Conservation (phyloP, 2,888 invertebrate genomes). For the Noctua fimbriata region DNA sequence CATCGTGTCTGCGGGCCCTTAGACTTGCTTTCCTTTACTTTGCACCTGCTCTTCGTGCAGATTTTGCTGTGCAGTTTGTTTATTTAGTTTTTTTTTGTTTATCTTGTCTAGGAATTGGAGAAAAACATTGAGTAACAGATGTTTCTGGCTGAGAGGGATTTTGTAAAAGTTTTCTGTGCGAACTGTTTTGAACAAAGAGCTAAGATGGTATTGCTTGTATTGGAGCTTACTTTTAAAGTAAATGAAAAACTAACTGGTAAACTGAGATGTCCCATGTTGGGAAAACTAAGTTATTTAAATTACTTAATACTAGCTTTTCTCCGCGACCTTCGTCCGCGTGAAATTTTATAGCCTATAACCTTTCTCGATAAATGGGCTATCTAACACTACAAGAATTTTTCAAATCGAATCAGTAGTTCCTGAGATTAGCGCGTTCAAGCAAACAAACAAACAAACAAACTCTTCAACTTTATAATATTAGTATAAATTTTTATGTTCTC, state of each 20-base stretch:
- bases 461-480: no score
- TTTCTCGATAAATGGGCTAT: no score
- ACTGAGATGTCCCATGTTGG: background rate
- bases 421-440: no score
- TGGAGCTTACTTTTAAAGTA: background rate
- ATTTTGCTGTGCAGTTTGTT: constrained; percentile 44
- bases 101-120: constrained; percentile 42
- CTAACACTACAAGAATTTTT: no score
- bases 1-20: constrained; percentile 2
- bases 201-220: constrained; percentile 21
- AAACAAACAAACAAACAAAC: no score
- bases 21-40: constrained; percentile 23
- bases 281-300: background rate
- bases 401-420: no score
- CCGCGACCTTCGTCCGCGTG: no score
- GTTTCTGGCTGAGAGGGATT: constrained; percentile 28
- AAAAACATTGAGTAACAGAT: constrained; percentile 55
- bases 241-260: constrained; percentile 9
- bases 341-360: no score
- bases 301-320: no score
- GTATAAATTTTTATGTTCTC: background rate
- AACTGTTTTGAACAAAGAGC: constrained; percentile 26
- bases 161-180: constrained; percentile 29
- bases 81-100: constrained; percentile 23
- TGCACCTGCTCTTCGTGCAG: constrained; percentile 42